Conservation (phyloP, 2,797 vertebrate species). For the Jordanella pulchra region DNA sequence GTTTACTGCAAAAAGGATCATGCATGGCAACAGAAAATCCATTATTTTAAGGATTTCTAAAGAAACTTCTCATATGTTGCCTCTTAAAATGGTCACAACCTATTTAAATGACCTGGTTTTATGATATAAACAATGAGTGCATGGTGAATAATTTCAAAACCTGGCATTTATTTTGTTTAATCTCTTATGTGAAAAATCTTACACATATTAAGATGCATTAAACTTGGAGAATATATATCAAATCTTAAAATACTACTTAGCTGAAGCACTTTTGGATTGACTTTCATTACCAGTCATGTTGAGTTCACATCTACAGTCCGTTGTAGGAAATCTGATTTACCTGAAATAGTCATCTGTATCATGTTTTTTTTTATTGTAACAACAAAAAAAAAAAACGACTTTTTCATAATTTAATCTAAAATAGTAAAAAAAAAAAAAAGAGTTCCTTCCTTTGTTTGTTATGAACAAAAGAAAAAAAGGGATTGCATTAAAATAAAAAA, state of each 20-base stretch:
- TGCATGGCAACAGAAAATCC: not conserved
- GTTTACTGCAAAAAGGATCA: not conserved
- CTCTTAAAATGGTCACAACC: no score
- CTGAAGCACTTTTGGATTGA: not conserved
- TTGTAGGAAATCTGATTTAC: not conserved
- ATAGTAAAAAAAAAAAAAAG: no score
- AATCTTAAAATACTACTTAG: not conserved
- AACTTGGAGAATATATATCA: not conserved
- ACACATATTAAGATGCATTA: not conserved
- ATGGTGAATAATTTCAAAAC: not conserved
- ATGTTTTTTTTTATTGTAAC: no score
- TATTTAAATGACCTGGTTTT: not conserved
- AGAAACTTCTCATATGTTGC: not conserved
- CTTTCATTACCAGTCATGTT: not conserved
- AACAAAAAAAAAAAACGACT: no score
- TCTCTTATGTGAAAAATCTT: not conserved
- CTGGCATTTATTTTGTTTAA: not conserved
- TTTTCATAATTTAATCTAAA: no score
- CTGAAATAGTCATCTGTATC: constrained; percentile 1
- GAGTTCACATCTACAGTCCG: not conserved
- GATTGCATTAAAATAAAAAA: no score
- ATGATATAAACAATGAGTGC: not conserved
- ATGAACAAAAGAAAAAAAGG: no score
- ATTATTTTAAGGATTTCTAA: not conserved
- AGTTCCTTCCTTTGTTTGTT: no score